These are phyloP conservation scores for Alviniconcha strummeri DNA, from an alignment of 2,888 invertebrate species.

Conservation along the genomic window DNA sequence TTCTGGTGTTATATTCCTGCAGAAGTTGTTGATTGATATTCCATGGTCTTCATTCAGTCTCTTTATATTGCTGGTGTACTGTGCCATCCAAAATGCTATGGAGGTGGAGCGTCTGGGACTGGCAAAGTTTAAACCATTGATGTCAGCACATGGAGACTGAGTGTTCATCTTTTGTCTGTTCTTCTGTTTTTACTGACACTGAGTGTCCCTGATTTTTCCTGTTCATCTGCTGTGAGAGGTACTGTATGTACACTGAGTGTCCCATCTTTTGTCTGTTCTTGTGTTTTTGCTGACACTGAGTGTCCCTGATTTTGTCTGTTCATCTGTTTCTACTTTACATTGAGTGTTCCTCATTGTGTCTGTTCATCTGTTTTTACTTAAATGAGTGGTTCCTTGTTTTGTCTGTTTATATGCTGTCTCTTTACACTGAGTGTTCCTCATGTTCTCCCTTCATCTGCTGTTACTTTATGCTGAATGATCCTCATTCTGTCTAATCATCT, in stretches of 20 bases:
- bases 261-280: background rate
- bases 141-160: background rate
- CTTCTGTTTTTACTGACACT: background rate
- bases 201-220: background rate
- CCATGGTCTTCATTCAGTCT: slow-evolving; percentile 25
- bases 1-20: slow-evolving; percentile 83
- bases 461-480: too few relatives aligned
- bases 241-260: too few relatives aligned
- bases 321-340: too few relatives aligned
- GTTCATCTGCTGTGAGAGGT: background rate
- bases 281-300: too few relatives aligned
- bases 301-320: too few relatives aligned
- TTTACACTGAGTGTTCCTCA: too few relatives aligned
- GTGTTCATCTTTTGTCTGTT: background rate
- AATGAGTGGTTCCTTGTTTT: too few relatives aligned
- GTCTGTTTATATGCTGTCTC: too few relatives aligned
- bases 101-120: slow-evolving; percentile 39
- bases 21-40: slow-evolving; percentile 76
- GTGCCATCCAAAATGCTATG: slow-evolving; percentile 53
- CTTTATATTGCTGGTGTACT: slow-evolving; percentile 46
- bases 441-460: too few relatives aligned
- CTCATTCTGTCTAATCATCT: background rate
- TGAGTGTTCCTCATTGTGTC: too few relatives aligned
- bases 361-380: too few relatives aligned
- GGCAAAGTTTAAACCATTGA: slow-evolving; percentile 7